Evolutionary conservation across 2,797 vertebrate genomes (phyloP).

Genomic region (Danio aesculapii): DNA sequence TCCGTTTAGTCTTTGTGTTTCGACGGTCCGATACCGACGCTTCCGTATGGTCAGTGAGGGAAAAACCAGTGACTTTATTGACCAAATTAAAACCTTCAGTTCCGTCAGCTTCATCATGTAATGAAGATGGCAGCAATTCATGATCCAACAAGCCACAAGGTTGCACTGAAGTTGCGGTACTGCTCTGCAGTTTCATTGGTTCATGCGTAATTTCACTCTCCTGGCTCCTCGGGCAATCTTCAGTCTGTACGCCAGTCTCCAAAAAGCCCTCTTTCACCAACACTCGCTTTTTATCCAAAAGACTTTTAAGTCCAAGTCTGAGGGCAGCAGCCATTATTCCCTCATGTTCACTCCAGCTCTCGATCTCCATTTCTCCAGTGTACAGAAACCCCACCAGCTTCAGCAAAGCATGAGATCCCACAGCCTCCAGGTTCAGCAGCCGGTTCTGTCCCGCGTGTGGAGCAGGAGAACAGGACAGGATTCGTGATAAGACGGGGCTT

Average conservation of each 20-base stretch:
- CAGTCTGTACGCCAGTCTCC: constrained; percentile 25
- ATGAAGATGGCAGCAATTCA: not conserved
- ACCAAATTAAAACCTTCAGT: not conserved
- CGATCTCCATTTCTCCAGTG: constrained; percentile 72
- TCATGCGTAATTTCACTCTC: not conserved
- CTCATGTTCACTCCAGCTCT: constrained; percentile 60
- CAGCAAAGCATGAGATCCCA: constrained; percentile 71
- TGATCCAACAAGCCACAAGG: not conserved
- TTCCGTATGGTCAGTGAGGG: not conserved
- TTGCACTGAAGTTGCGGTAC: constrained; percentile 48
- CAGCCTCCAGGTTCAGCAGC: constrained; percentile 65
- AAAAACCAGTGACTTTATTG: constrained; percentile 12
- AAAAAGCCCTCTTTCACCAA: not conserved
- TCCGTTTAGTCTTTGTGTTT: constrained; percentile 34
- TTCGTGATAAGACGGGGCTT: constrained; percentile 68
- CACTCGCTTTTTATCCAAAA: constrained; percentile 57
- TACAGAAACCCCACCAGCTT: constrained; percentile 79
- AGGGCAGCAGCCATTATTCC: constrained; percentile 71
- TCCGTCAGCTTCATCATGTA: constrained; percentile 18
- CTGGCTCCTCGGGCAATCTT: constrained; percentile 13
- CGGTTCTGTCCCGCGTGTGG: constrained; percentile 68
- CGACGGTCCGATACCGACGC: not conserved
- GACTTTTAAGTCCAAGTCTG: constrained; percentile 69
- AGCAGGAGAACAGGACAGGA: constrained; percentile 54
- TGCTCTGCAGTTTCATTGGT: not conserved